phyloP scores from a whole-genome alignment of 2,797 vertebrate species.

The Bradypus variegatus region DNA sequence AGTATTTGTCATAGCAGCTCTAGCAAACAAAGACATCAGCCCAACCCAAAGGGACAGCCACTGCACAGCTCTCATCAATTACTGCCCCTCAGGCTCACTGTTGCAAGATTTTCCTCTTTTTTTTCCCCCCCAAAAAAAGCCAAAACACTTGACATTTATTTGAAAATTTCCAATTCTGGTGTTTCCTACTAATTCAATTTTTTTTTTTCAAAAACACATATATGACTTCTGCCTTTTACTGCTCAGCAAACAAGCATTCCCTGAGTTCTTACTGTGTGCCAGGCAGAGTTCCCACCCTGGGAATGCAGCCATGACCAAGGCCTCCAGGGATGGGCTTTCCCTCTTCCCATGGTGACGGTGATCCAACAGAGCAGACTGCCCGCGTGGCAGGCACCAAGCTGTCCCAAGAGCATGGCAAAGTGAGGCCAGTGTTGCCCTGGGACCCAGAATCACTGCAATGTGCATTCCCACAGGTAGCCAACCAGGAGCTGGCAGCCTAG shows the following conservation, averaged over 20 bases:
- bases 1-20: no score
- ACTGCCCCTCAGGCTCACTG: no score
- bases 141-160: neutral
- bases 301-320: neutral
- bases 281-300: neutral
- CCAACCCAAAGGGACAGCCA: neutral
- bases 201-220: neutral
- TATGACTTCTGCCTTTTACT: neutral
- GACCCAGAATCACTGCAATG: neutral
- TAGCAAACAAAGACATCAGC: no score
- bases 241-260: neutral
- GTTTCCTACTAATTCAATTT: neutral
- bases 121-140: neutral
- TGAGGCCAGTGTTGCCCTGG: neutral
- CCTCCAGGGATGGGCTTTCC: neutral
- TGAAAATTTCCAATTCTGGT: neutral
- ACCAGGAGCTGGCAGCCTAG: neutral
- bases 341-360: neutral
- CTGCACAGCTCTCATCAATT: accelerated
- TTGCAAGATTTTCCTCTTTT: neutral
- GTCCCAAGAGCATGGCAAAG: neutral
- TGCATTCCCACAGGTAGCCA: neutral
- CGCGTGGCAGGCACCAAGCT: neutral
- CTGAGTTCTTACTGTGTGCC: neutral
- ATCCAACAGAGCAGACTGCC: neutral